phyloP scores from a whole-genome alignment of 2,797 vertebrate genomes.

The Chaunax sp. region DNA sequence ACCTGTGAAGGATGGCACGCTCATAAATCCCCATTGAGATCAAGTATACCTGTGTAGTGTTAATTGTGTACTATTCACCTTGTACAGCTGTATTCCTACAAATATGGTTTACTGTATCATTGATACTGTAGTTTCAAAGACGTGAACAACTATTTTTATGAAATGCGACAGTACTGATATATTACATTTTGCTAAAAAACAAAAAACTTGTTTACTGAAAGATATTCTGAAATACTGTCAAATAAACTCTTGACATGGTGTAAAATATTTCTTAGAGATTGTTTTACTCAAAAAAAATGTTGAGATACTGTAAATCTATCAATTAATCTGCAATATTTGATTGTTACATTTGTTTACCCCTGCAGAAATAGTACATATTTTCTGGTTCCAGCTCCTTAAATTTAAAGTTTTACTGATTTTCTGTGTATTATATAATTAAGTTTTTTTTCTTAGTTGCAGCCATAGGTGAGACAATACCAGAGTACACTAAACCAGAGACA shows the following conservation, averaged over 20 bases:
- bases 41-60: slow-evolving; percentile 99
- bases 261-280: slow-evolving; percentile 70
- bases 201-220: slow-evolving; percentile 99
- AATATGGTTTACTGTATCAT: slow-evolving; percentile 99
- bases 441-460: not conserved
- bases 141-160: slow-evolving; percentile 99
- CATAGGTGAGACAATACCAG: not conserved
- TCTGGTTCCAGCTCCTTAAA: not conserved
- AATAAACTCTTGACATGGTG: slow-evolving; percentile 97
- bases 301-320: no score
- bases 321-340: no score
- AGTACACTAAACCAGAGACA: not conserved
- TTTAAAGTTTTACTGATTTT: no score
- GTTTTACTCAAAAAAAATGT: slow-evolving; percentile 19
- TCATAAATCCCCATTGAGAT: slow-evolving; percentile 93
- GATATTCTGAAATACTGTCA: slow-evolving; percentile 99
- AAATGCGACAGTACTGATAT: slow-evolving; percentile 99
- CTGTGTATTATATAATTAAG: no score
- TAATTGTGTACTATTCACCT: slow-evolving; percentile 98
- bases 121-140: slow-evolving; percentile 99
- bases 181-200: slow-evolving; percentile 99
- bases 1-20: slow-evolving; percentile 92
- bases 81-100: slow-evolving; percentile 99
- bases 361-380: no score
- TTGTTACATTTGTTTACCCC: no score